These are phyloP conservation scores for Sebastes baramenuke DNA, from an alignment of 2,797 vertebrate species.

Conservation along the genomic window DNA sequence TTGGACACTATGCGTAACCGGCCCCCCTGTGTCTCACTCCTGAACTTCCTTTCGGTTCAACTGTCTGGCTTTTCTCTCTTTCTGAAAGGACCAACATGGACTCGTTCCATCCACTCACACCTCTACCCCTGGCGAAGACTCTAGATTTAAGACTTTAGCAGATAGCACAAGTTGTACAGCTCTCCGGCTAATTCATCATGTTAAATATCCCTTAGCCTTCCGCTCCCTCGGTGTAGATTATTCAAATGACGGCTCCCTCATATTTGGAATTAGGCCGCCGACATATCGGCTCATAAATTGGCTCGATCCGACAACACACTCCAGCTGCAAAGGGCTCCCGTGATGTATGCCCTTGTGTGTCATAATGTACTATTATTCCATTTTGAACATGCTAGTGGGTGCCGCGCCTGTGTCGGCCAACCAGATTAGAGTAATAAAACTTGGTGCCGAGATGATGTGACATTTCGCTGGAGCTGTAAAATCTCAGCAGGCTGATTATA, in stretches of 20 bases:
- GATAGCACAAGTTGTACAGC: slow-evolving; percentile 55
- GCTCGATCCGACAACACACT: slow-evolving; percentile 41
- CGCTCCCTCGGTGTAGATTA: slow-evolving; percentile 63
- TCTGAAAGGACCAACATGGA: slow-evolving; percentile 24
- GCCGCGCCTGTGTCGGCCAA: slow-evolving; percentile 53
- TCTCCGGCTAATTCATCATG: slow-evolving; percentile 63
- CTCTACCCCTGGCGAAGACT: slow-evolving; percentile 12
- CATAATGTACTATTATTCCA: slow-evolving; percentile 74
- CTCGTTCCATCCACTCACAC: slow-evolving; percentile 13
- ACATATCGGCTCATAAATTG: slow-evolving; percentile 69
- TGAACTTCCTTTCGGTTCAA: slow-evolving; percentile 21
- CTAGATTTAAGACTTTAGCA: slow-evolving; percentile 66
- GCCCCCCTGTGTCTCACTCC: slow-evolving; percentile 35
- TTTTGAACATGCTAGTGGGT: slow-evolving; percentile 66
- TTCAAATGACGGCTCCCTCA: slow-evolving; percentile 68
- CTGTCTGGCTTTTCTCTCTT: slow-evolving; percentile 18
- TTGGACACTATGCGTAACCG: slow-evolving; percentile 27
- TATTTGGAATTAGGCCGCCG: slow-evolving; percentile 70
- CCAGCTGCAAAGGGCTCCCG: slow-evolving; percentile 33
- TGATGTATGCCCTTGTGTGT: slow-evolving; percentile 67
- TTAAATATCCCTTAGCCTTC: slow-evolving; percentile 70
- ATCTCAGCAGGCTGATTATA: slow-evolving; percentile 55
- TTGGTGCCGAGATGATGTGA: slow-evolving; percentile 65
- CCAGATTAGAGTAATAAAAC: slow-evolving; percentile 78
- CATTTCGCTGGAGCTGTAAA: slow-evolving; percentile 72